These are phyloP conservation scores for Loripinus fragilis DNA, from an alignment of 2,888 invertebrate species.

Conservation along the genomic window DNA sequence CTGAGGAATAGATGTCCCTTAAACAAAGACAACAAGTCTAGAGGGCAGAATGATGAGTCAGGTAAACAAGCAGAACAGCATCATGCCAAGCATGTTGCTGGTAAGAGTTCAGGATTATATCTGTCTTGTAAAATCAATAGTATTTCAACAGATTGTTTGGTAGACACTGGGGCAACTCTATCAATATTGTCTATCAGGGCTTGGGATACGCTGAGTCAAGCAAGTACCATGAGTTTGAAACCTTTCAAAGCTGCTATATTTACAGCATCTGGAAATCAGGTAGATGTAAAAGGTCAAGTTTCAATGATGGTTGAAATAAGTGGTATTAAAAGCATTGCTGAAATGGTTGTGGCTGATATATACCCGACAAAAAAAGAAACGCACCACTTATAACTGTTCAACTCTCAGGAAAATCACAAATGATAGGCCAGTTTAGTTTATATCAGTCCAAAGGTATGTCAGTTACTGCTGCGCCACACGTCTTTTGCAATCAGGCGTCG, in stretches of 20 bases:
- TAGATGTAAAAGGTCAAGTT: conserved; percentile 8
- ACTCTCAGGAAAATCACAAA: no score
- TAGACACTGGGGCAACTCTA: conserved; percentile 14
- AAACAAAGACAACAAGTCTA: background rate
- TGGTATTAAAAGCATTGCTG: background rate
- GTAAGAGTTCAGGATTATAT: conserved; percentile 12
- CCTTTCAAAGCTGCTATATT: no score
- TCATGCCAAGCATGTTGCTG: background rate
- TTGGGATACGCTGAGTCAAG: background rate
- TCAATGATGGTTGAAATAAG: conserved; percentile 5
- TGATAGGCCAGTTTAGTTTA: no score
- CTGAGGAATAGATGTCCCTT: background rate
- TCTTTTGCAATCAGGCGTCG: no score
- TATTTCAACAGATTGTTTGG: background rate
- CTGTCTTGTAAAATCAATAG: conserved; percentile 6
- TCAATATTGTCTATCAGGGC: background rate
- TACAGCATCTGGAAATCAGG: background rate
- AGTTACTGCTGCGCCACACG: no score
- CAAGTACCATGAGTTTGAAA: background rate
- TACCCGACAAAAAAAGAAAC: no score
- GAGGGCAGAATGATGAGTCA: no score
- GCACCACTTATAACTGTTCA: no score
- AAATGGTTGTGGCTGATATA: conserved; percentile 3
- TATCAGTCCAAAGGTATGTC: no score
- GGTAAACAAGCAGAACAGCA: background rate